Evolutionary conservation across 2,113 vertebrate species (phyloP).

Genomic region (Argyrosomus japonicus): DNA sequence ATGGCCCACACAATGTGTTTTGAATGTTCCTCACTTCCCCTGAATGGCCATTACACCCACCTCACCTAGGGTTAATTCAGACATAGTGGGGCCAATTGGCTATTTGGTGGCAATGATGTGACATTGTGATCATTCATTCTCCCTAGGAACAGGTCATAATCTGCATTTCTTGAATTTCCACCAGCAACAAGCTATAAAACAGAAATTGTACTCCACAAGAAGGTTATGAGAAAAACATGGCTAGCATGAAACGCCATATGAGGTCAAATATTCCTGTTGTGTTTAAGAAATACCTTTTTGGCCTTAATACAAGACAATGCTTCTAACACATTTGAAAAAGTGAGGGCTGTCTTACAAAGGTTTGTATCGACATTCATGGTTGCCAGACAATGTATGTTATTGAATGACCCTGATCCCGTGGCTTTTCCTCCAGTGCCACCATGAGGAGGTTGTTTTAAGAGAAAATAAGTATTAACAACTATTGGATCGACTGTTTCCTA

Average conservation of each 20-base stretch:
- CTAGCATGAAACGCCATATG: constrained; percentile 18
- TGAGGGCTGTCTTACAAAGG: background rate
- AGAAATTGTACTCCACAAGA: constrained; percentile 22
- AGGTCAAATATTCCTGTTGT: constrained; percentile 35
- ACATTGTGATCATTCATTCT: constrained; percentile 59
- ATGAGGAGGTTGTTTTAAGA: background rate
- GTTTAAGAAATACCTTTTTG: constrained; percentile 8
- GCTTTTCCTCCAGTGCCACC: background rate
- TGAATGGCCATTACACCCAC: constrained; percentile 69
- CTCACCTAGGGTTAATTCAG: constrained; percentile 72
- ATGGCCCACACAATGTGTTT: constrained; percentile 69
- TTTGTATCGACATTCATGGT: background rate
- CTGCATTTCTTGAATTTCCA: constrained; percentile 59
- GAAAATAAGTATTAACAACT: background rate
- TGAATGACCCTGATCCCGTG: background rate
- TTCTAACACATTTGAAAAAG: background rate
- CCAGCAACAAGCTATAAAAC: constrained; percentile 46
- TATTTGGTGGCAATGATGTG: constrained; percentile 63
- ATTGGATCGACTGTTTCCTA: too few species aligned
- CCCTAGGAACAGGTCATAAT: constrained; percentile 40
- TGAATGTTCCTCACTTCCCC: constrained; percentile 69
- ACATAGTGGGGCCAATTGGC: constrained; percentile 68
- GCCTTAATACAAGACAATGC: background rate
- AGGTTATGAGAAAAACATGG: constrained; percentile 38
- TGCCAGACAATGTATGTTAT: background rate